These are phyloP conservation scores for Caenorhabditis plicata DNA, from an alignment of 2,888 invertebrate genomes.

Conservation along the genomic window DNA sequence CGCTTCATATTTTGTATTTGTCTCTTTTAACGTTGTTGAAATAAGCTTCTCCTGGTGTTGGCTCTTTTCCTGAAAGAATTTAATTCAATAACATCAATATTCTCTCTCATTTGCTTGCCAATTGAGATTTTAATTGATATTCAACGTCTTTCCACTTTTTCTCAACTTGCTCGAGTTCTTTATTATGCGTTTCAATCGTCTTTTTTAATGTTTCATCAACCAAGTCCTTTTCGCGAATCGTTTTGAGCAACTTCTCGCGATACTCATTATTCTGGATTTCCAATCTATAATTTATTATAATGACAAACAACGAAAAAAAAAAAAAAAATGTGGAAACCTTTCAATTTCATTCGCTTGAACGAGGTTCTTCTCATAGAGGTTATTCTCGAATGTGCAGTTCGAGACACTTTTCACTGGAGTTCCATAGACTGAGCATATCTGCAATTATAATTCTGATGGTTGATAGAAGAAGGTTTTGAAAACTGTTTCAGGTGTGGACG, in stretches of 20 bases:
- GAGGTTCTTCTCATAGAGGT: conserved; percentile 62
- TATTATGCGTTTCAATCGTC: conserved; percentile 15
- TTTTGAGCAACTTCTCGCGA: conserved; percentile 47
- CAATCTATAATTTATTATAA: conserved; percentile 27
- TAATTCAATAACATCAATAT: background rate
- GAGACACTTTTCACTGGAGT: conserved; percentile 10
- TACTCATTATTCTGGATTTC: conserved; percentile 53
- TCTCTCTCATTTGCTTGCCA: conserved; percentile 2
- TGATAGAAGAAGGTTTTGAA: too few species aligned
- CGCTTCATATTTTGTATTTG: conserved; percentile 39
- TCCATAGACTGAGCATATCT: conserved; percentile 20
- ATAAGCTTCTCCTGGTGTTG: conserved; percentile 50
- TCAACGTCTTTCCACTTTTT: conserved; percentile 42
- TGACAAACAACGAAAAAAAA: background rate
- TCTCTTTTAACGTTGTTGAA: conserved; percentile 42
- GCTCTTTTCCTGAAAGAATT: conserved; percentile 47
- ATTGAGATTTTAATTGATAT: conserved; percentile 41
- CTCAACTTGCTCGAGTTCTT: conserved; percentile 34
- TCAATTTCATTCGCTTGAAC: conserved; percentile 42
- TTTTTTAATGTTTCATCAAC: conserved; percentile 38
- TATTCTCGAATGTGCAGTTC: conserved; percentile 45
- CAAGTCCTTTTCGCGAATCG: conserved; percentile 45
- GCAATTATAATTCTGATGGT: too few species aligned
- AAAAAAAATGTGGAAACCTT: conserved; percentile 8
- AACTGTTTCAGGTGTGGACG: background rate